Evolutionary conservation across 2,113 vertebrate species (phyloP).

Genomic region (Crypturellus undulatus): DNA sequence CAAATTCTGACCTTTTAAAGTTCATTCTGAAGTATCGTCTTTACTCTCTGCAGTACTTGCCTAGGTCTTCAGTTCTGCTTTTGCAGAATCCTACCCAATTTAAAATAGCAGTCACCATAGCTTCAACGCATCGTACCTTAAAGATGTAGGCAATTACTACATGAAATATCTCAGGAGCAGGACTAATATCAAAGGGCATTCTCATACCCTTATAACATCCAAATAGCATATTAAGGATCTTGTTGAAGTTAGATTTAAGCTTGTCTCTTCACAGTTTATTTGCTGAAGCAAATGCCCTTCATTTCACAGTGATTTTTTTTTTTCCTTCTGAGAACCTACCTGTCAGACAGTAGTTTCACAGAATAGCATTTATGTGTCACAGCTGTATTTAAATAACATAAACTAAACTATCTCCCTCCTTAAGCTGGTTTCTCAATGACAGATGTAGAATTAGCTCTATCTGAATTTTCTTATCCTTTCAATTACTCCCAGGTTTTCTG

Average conservation of each 20-base stretch:
- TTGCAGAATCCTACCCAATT: slow-evolving; percentile 57
- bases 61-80: slow-evolving; percentile 18
- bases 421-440: slow-evolving; percentile 29
- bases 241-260: slow-evolving; percentile 65
- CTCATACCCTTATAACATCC: slow-evolving; percentile 61
- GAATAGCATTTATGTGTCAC: not conserved
- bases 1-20: slow-evolving; percentile 70
- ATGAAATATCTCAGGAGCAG: slow-evolving; percentile 68
- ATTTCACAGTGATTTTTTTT: slow-evolving; percentile 56
- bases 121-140: slow-evolving; percentile 61
- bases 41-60: not conserved
- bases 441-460: slow-evolving; percentile 31
- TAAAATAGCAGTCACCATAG: slow-evolving; percentile 62
- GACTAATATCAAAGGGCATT: slow-evolving; percentile 71
- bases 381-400: slow-evolving; percentile 51
- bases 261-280: slow-evolving; percentile 61
- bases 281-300: slow-evolving; percentile 68
- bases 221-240: slow-evolving; percentile 71
- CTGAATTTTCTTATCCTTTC: slow-evolving; percentile 23
- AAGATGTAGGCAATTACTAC: slow-evolving; percentile 65
- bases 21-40: slow-evolving; percentile 61
- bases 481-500: slow-evolving; percentile 1
- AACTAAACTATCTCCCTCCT: slow-evolving; percentile 41
- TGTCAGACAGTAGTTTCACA: not conserved
- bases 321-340: slow-evolving; percentile 25